Percentiles rank a stretch among this genome's conserved stretches.
phyloP scores from a whole-genome alignment of 2,113 vertebrate genomes.

The Microcebus tavaratra region DNA sequence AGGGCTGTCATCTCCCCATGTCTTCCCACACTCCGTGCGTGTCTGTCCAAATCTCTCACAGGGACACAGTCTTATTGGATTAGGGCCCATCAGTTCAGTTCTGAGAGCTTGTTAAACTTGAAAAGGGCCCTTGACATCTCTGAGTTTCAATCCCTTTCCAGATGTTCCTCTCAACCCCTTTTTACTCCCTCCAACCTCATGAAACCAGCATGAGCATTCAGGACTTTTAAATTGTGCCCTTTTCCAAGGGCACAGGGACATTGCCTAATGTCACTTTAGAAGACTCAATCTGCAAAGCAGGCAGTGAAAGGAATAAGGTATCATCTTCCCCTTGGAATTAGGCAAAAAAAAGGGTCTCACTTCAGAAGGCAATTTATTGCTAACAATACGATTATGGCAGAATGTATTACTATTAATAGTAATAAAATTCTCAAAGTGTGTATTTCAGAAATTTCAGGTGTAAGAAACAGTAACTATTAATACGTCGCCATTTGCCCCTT shows the following conservation, averaged over 20 bases:
- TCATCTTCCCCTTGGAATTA: not conserved
- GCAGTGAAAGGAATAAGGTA: not conserved
- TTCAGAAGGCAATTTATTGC: not conserved
- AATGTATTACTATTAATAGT: not conserved
- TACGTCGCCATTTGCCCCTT: not conserved
- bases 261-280: not conserved
- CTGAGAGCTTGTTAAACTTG: not conserved
- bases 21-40: not conserved
- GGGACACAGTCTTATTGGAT: not conserved
- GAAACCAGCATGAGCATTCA: not conserved
- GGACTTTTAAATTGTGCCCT: not conserved
- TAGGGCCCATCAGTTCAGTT: not conserved
- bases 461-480: too few relatives aligned
- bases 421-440: constrained; percentile 6
- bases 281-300: not conserved
- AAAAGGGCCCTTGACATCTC: constrained; percentile 10
- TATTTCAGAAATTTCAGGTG: not conserved
- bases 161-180: not conserved
- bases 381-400: not conserved
- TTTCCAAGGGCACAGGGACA: not conserved
- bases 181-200: not conserved
- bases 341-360: not conserved
- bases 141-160: not conserved
- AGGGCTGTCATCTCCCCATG: not conserved
- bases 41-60: not conserved